phyloP scores from a whole-genome alignment of 2,888 invertebrate species.

The Mythimna lalbum region DNA sequence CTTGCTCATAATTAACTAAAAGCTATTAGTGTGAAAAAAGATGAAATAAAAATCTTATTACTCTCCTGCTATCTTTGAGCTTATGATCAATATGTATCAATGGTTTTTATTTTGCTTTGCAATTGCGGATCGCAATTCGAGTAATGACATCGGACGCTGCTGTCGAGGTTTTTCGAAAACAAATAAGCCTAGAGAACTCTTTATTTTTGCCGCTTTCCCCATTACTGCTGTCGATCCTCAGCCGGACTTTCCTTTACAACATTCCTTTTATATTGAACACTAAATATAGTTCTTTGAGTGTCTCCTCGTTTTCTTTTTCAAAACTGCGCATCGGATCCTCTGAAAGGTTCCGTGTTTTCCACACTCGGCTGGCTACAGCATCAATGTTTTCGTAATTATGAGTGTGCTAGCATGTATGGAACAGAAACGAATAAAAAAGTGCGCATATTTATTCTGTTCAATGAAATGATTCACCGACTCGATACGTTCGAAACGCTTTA shows the following conservation, averaged over 20 bases:
- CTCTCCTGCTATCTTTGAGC: neutral
- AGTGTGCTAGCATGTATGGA: neutral
- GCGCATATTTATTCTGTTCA: neutral
- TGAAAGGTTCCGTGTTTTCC: conserved; percentile 15
- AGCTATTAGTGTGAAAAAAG: neutral
- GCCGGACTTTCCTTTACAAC: neutral
- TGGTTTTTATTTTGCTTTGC: conserved; percentile 13
- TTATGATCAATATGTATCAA: neutral
- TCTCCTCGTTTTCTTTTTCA: neutral
- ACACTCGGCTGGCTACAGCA: neutral
- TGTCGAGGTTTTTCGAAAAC: neutral
- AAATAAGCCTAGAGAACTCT: neutral
- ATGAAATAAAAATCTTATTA: neutral
- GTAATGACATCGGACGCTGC: neutral
- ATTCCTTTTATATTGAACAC: neutral
- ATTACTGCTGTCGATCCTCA: neutral
- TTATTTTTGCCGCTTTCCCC: neutral
- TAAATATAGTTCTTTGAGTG: conserved; percentile 5
- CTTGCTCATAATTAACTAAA: too few relatives aligned
- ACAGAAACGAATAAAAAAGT: neutral
- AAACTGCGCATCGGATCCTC: neutral
- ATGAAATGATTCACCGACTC: neutral
- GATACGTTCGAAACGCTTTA: neutral
- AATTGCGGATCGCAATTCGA: too few relatives aligned
- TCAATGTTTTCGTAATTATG: conserved; percentile 6